These are phyloP conservation scores for Agonopterix subpropinquella DNA, from an alignment of 2,888 invertebrate genomes.

Conservation along the genomic window DNA sequence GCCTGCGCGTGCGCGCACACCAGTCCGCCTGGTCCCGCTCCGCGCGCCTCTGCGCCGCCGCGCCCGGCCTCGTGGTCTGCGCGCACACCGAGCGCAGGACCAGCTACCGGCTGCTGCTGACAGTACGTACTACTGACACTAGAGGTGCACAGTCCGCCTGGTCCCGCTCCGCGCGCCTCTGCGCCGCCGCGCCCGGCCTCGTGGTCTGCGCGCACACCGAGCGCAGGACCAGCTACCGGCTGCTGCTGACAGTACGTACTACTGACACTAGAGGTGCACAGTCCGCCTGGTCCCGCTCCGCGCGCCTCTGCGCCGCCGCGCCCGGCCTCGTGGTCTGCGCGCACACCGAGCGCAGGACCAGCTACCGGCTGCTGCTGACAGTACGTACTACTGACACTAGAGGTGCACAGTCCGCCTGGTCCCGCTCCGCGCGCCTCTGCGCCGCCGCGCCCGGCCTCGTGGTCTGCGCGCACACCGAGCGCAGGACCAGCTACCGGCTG, in stretches of 20 bases:
- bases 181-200: slow-evolving; percentile 84
- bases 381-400: slow-evolving; percentile 38
- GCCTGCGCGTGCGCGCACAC: slow-evolving; percentile 36
- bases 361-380: slow-evolving; percentile 83
- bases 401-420: slow-evolving; percentile 42
- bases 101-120: slow-evolving; percentile 83
- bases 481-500: slow-evolving; percentile 83
- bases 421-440: slow-evolving; percentile 77
- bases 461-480: slow-evolving; percentile 81
- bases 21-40: slow-evolving; percentile 52
- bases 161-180: slow-evolving; percentile 76
- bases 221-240: slow-evolving; percentile 81
- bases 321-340: slow-evolving; percentile 84
- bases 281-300: slow-evolving; percentile 59
- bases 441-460: slow-evolving; percentile 86
- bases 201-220: slow-evolving; percentile 84
- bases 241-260: slow-evolving; percentile 76
- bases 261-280: no score
- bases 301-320: slow-evolving; percentile 82
- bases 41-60: slow-evolving; percentile 81
- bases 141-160: slow-evolving; percentile 40
- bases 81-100: slow-evolving; percentile 82
- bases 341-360: slow-evolving; percentile 81
- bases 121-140: slow-evolving; percentile 42
- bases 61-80: slow-evolving; percentile 84